These are phyloP conservation scores for Thymelicus lineola DNA, from an alignment of 2,888 invertebrate species.

Conservation along the genomic window DNA sequence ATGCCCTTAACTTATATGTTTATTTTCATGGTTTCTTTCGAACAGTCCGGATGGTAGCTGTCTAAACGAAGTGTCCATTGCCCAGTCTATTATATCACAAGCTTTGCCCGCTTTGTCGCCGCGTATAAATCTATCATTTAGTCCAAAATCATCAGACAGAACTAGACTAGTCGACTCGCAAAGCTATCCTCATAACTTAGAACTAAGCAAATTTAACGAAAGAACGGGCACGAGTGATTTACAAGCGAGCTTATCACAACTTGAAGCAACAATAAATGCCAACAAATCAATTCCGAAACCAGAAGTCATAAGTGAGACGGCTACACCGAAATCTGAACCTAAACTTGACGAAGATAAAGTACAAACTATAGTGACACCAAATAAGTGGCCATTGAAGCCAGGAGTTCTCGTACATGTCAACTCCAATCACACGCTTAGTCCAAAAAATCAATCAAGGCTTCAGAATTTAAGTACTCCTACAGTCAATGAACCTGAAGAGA, in stretches of 20 bases:
- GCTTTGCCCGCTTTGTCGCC: conserved; percentile 81
- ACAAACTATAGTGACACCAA: conserved; percentile 80
- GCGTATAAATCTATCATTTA: conserved; percentile 73
- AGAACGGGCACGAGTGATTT: conserved; percentile 52
- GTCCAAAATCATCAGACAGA: conserved; percentile 77
- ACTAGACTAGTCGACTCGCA: conserved; percentile 74
- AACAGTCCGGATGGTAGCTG: conserved; percentile 83
- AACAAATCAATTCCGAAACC: conserved; percentile 40
- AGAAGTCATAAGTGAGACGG: conserved; percentile 53
- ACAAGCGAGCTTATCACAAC: conserved; percentile 62
- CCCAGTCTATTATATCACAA: conserved; percentile 84
- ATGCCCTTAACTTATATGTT: conserved; percentile 55
- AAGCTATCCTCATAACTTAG: conserved; percentile 61
- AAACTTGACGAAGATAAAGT: conserved; percentile 59
- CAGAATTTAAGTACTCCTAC: conserved; percentile 49
- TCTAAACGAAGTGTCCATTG: conserved; percentile 81
- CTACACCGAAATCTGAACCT: conserved; percentile 57
- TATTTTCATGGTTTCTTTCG: conserved; percentile 54
- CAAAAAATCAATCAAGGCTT: conserved; percentile 79
- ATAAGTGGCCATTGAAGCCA: conserved; percentile 94
- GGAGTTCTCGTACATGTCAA: conserved; percentile 95
- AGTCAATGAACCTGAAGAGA: conserved; percentile 50
- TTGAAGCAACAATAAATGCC: conserved; percentile 62
- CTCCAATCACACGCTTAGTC: conserved; percentile 90
- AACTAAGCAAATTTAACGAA: conserved; percentile 70